Evolutionary conservation across 2,113 vertebrate species (phyloP), one percentile per base, ranked within the genome.

Genomic region (Boulengeromyrus knoepffleri): DNA sequence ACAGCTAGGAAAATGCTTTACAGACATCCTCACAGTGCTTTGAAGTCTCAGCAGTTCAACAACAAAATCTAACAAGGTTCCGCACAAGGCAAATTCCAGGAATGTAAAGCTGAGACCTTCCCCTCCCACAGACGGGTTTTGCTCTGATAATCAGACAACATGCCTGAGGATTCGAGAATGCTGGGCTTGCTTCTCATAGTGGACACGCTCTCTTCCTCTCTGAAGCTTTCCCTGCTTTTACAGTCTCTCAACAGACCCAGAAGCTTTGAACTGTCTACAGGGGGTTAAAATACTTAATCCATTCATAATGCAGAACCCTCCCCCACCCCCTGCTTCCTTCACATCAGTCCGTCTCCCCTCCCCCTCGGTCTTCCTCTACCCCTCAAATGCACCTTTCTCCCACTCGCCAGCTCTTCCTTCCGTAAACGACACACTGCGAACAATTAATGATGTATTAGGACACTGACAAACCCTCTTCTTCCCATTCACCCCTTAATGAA

Each of bases 111-210:
- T 88, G 56, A 91, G 92, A 91, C 89, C 92, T 94, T 93, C 94
- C 94, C 94, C 95, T 94, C 95, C 95, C 93, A 94, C 94, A 94
- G 93, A 93, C 93, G 94, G 93, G n/a, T 94, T 95, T 95, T 95
- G 94, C 95, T 95, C 94, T 94, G 94, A 93, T 95, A 95, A 95
- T 95, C 95, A 96, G 94, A 95, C 94, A 94, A 95, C 49, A 94
- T 95, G 95, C 95, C 94, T 95, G 93, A 94, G 94, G 95, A 95
- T 93, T 93, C 92, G 94, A 94, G 93, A 95, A 94, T 94, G 92
- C 90, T 92, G 93, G 93, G 93, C 93, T 93, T 13, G 84, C 86
- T 56, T 70, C 52, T 27, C 50, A 45, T 84, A 89, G 74, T 31
- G 47, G 86, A 88, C 85, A 49, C 36, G 88, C 24, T 66, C 91